These are phyloP conservation scores for Anarrhichthys ocellatus DNA, from an alignment of 2,113 vertebrate genomes.

Conservation along the genomic window DNA sequence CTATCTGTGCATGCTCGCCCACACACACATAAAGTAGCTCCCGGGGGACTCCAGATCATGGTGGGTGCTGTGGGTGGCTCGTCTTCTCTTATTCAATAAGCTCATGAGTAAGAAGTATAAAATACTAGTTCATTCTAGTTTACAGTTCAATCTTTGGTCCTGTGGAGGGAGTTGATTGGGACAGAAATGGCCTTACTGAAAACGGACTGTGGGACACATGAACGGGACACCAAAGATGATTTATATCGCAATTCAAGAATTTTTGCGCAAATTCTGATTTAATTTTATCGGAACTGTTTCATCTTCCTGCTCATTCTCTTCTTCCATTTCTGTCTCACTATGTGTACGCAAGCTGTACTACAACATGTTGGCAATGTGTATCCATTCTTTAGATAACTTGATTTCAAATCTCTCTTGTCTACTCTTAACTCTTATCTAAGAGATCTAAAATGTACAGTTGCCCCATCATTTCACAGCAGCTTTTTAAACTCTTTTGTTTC, in stretches of 20 bases:
- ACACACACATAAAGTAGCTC: slow-evolving; percentile 25
- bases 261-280: not conserved
- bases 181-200: not conserved
- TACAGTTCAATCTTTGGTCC: slow-evolving; percentile 10
- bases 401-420: not conserved
- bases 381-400: not conserved
- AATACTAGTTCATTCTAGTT: not conserved
- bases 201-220: slow-evolving; percentile 5
- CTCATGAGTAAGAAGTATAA: not conserved
- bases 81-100: slow-evolving; percentile 12
- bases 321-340: not conserved
- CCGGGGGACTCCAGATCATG: slow-evolving; percentile 21
- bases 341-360: not conserved
- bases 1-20: slow-evolving; percentile 11
- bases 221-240: not conserved
- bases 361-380: not conserved
- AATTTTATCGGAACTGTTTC: not conserved
- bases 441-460: not conserved
- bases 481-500: slow-evolving; percentile 33
- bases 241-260: not conserved
- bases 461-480: slow-evolving; percentile 3
- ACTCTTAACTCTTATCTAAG: not conserved
- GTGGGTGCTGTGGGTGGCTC: slow-evolving; percentile 10
- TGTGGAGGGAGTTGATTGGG: not conserved
- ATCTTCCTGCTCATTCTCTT: not conserved